phyloP scores from a whole-genome alignment of 64 coral and sea anemone species.

The Montipora cactus region DNA sequence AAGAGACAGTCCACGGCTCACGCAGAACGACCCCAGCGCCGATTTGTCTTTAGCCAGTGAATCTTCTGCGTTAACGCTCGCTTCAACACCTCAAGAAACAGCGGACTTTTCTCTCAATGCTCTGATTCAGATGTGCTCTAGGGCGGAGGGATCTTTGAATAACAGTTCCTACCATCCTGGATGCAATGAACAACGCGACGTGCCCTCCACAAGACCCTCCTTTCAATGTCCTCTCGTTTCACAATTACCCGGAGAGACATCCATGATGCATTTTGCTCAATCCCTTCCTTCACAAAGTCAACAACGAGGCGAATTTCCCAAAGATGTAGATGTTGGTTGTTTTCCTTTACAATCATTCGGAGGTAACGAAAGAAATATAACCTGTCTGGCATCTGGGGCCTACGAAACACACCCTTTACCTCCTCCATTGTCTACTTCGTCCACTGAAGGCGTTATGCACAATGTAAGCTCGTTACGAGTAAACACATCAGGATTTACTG shows the following conservation, averaged over 20 bases:
- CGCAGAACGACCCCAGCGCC: background rate
- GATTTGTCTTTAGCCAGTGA: background rate
- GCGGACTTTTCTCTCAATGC: slow-evolving; percentile 12
- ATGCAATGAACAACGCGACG: background rate
- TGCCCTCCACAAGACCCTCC: background rate
- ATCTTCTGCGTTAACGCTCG: background rate
- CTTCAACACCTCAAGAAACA: background rate
- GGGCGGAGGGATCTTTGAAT: background rate
- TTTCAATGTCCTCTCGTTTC: background rate
- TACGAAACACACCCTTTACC: background rate
- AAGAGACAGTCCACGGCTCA: background rate
- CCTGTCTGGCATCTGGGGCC: background rate
- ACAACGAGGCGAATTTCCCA: background rate
- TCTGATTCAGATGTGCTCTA: slow-evolving; percentile 25
- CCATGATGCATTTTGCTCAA: too few relatives aligned
- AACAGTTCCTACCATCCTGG: background rate
- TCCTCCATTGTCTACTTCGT: background rate
- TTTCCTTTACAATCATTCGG: background rate
- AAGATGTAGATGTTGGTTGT: background rate
- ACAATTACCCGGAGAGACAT: too few relatives aligned
- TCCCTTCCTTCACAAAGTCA: background rate
- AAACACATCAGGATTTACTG: background rate
- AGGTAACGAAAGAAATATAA: background rate
- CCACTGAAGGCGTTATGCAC: background rate
- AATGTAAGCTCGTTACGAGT: background rate